Evolutionary conservation across 2,113 vertebrate species (phyloP), one percentile per base, ranked within the genome.

Genomic region (Misgurnus mizolepis): DNA sequence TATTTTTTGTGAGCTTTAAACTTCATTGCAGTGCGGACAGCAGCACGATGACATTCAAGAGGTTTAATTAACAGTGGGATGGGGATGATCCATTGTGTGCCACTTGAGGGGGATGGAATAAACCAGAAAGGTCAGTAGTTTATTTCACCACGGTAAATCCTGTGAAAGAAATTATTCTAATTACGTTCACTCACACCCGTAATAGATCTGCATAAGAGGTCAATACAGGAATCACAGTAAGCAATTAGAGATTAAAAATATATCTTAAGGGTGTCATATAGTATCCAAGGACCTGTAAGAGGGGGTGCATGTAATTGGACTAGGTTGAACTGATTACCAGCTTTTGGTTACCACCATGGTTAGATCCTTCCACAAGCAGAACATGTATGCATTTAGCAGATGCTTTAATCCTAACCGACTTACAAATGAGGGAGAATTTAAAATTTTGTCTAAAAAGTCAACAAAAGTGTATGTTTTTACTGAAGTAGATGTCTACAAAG

Each of bases 81-180:
- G 17, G n/a, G 40, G 53, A 10, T 15, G n/a, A 40, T 73, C 40
- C 11, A 4, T 8, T 7, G 39, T n/a, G 34, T 17, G 15, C 2
- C 15, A n/a, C 11, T 5, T 15, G 7, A 6, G 7, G 40, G 55
- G 17, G 40, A n/a, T n/a, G n/a, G n/a, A 60, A 22, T 73, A 60
- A 73, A 60, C 70, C 8, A 43, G 53, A 60, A 73, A 73, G 70
- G 70, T 60, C 70, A 73, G 55, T 60, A 43, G 39, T 73, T 22
- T 45, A 73, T 73, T 17, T 45, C 53, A 73, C 40, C 60, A 10
- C 70, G 45, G 40, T 73, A 15, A 73, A 73, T 60, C n/a, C 53
- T 22, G 40, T 15, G 4, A 6, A 60, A 7, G 15, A 6, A 58
- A n/a, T n/a, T 15, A 8, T 2, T 58, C 55, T 7, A 39, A 14